Conservation (phyloP, 2,888 invertebrate genomes). For the Archips xylosteana region DNA sequence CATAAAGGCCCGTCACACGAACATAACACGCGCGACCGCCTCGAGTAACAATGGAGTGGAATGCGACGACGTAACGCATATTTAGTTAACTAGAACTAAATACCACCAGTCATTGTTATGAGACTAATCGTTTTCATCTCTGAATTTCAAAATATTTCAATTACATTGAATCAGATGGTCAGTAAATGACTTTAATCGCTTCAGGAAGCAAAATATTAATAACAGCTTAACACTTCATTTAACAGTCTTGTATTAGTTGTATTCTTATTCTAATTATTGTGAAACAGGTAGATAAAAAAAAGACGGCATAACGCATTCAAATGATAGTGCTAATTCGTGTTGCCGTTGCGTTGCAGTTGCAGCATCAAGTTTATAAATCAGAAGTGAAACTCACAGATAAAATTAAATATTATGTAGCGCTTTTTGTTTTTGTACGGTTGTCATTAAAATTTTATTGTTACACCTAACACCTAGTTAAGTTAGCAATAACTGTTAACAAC, state of each 20-base stretch:
- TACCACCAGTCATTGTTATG: constrained; percentile 35
- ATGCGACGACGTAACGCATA: constrained; percentile 54
- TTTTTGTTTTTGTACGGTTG: constrained; percentile 21
- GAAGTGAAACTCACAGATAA: constrained; percentile 21
- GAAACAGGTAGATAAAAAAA: not conserved
- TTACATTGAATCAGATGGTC: constrained; percentile 1
- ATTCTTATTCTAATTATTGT: not conserved
- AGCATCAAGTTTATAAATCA: constrained; percentile 12
- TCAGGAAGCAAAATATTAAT: not conserved
- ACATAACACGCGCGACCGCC: constrained; percentile 42
- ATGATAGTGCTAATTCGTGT: not conserved
- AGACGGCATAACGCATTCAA: not conserved
- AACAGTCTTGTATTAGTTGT: too few species aligned
- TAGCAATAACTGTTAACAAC: constrained; percentile 36
- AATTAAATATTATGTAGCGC: constrained; percentile 1
- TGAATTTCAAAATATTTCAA: not conserved
- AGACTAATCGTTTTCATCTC: constrained; percentile 35
- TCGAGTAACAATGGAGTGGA: constrained; percentile 60
- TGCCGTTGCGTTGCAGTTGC: not conserved
- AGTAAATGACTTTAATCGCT: constrained; percentile 9
- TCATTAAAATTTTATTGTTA: constrained; percentile 27
- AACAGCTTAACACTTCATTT: not conserved
- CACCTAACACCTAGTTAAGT: constrained; percentile 28
- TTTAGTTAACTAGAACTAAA: constrained; percentile 42
- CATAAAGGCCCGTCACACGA: constrained; percentile 33